Evolutionary conservation across 1,140 invertebrate genomes (phyloP).

Genomic region (Drosophila fuyamai): DNA sequence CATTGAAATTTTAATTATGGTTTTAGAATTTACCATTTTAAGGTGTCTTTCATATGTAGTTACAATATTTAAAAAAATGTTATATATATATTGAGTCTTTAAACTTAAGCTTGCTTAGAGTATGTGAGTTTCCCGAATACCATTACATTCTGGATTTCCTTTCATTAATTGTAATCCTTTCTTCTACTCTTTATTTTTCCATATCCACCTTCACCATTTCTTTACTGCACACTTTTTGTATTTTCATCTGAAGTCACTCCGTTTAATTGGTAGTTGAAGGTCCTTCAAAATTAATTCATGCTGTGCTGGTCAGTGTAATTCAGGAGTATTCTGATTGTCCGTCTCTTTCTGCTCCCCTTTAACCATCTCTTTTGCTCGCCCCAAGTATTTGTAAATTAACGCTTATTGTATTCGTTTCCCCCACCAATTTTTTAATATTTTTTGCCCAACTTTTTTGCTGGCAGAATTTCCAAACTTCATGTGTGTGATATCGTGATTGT

Average conservation of each 20-base stretch:
- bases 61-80: too few relatives aligned
- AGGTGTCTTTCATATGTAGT: too few relatives aligned
- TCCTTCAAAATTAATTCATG: not conserved
- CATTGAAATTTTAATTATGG: too few relatives aligned
- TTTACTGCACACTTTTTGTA: not conserved
- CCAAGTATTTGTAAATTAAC: slow-evolving; percentile 69
- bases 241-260: not conserved
- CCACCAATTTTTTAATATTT: slow-evolving; percentile 1
- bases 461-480: slow-evolving; percentile 31
- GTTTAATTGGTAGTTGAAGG: slow-evolving; percentile 36
- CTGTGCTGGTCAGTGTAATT: slow-evolving; percentile 17
- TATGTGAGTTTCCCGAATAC: too few relatives aligned
- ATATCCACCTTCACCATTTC: not conserved
- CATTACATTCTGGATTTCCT: too few relatives aligned
- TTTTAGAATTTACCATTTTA: too few relatives aligned
- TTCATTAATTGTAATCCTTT: too few relatives aligned
- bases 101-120: too few relatives aligned
- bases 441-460: slow-evolving; percentile 14
- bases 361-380: not conserved
- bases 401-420: slow-evolving; percentile 42
- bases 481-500: slow-evolving; percentile 17
- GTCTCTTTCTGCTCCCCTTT: not conserved
- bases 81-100: too few relatives aligned
- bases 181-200: too few relatives aligned
- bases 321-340: not conserved